These are phyloP conservation scores for Tortrix viridana DNA, from an alignment of 2,888 invertebrate genomes.

Conservation along the genomic window DNA sequence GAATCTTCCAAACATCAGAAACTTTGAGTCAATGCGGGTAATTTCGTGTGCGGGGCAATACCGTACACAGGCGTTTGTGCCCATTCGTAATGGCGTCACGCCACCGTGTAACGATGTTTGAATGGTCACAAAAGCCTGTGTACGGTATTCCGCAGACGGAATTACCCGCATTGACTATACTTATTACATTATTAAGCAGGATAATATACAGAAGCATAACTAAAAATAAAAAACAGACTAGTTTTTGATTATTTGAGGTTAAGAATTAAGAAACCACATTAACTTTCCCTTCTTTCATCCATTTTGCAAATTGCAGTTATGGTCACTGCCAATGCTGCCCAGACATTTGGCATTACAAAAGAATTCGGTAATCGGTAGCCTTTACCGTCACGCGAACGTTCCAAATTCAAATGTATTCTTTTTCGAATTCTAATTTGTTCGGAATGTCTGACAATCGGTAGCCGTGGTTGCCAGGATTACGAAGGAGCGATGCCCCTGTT, in stretches of 20 bases:
- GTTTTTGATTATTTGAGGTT: neutral
- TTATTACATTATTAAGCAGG: too few relatives aligned
- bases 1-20: too few relatives aligned
- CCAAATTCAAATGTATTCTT: slow-evolving; percentile 48
- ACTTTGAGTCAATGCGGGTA: too few relatives aligned
- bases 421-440: slow-evolving; percentile 57
- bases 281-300: slow-evolving; percentile 13
- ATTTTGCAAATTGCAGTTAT: slow-evolving; percentile 19
- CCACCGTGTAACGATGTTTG: too few relatives aligned
- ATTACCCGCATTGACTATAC: too few relatives aligned
- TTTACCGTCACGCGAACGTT: slow-evolving; percentile 54
- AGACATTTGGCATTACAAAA: slow-evolving; percentile 46
- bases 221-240: neutral
- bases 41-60: too few relatives aligned
- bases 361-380: slow-evolving; percentile 73
- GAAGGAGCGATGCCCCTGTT: slow-evolving; percentile 41
- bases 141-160: too few relatives aligned
- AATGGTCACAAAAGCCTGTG: too few relatives aligned
- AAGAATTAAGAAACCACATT: neutral
- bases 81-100: too few relatives aligned
- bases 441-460: slow-evolving; percentile 61
- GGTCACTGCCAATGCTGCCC: slow-evolving; percentile 14
- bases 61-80: too few relatives aligned
- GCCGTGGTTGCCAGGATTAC: slow-evolving; percentile 40
- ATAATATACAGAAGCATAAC: neutral